Conservation (phyloP, 2,113 vertebrate species). For the Cynocephalus volans region DNA sequence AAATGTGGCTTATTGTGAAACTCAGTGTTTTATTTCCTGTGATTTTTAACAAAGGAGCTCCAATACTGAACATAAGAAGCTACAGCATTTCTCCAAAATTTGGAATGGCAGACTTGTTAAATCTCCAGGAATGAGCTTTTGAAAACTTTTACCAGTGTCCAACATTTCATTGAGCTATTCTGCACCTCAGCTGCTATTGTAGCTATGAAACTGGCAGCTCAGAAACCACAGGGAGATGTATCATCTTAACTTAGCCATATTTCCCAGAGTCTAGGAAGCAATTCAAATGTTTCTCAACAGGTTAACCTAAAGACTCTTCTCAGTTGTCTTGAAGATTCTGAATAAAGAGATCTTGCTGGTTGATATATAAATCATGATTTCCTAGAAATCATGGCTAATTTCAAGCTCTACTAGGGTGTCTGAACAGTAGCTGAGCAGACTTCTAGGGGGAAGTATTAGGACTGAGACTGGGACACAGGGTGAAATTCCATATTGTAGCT, state of each 20-base stretch:
- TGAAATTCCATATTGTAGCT: not conserved
- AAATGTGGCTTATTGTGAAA: constrained; percentile 34
- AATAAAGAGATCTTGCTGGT: not conserved
- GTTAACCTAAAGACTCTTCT: not conserved
- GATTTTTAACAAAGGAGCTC: constrained; percentile 44
- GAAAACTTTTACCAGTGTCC: not conserved
- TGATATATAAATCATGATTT: not conserved
- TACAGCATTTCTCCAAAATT: not conserved
- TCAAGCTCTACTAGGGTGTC: not conserved
- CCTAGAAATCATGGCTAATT: not conserved
- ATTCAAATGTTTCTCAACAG: not conserved
- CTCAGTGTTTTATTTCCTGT: constrained; percentile 11
- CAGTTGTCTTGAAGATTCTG: not conserved
- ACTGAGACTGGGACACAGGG: not conserved
- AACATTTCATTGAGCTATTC: not conserved
- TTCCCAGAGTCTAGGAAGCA: not conserved
- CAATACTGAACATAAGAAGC: constrained; percentile 15
- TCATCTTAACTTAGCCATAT: not conserved
- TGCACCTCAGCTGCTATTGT: not conserved
- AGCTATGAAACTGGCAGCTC: not conserved
- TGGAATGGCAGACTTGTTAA: not conserved
- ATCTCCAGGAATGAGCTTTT: constrained; percentile 23
- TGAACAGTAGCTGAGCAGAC: not conserved
- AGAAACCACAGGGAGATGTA: too few relatives aligned
- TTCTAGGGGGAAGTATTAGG: not conserved